A percentile compares a stretch with the other conserved stretches of the same genome.
Evolutionary conservation across 1,140 invertebrate genomes (phyloP).

Genomic region (Berghia stephanieae): DNA sequence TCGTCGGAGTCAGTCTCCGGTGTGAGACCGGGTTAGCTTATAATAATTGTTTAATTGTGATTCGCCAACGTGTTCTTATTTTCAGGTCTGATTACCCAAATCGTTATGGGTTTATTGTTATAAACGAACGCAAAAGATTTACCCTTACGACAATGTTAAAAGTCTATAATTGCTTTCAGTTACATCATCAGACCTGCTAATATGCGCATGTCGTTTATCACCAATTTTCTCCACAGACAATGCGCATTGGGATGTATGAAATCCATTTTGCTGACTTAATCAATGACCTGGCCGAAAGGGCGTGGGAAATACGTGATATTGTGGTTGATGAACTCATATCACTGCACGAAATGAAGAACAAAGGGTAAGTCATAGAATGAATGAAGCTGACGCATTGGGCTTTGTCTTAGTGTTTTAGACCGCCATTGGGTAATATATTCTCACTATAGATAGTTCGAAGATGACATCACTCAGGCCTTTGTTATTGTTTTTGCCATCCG

Average conservation of each 20-base stretch:
- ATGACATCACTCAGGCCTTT: background rate
- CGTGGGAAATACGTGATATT: background rate
- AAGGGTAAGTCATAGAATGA: background rate
- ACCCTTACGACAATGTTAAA: no score
- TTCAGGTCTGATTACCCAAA: no score
- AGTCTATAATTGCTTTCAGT: no score
- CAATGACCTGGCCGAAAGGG: conserved; percentile 12
- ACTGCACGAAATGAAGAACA: conserved; percentile 11
- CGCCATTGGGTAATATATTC: background rate
- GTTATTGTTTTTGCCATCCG: background rate
- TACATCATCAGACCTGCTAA: no score
- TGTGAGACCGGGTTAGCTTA: no score
- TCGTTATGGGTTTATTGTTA: background rate
- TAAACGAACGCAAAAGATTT: background rate
- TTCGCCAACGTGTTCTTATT: no score
- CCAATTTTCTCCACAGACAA: no score
- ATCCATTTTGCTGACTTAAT: conserved; percentile 11
- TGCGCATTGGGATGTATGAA: conserved; percentile 23
- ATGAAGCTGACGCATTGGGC: background rate
- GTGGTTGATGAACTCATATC: conserved; percentile 12
- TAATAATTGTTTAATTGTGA: no score
- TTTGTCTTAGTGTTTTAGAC: background rate
- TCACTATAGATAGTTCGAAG: background rate
- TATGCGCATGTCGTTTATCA: no score
- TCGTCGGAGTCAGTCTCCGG: no score